phyloP scores from a whole-genome alignment of 2,113 vertebrate species.

The Rynchops niger region DNA sequence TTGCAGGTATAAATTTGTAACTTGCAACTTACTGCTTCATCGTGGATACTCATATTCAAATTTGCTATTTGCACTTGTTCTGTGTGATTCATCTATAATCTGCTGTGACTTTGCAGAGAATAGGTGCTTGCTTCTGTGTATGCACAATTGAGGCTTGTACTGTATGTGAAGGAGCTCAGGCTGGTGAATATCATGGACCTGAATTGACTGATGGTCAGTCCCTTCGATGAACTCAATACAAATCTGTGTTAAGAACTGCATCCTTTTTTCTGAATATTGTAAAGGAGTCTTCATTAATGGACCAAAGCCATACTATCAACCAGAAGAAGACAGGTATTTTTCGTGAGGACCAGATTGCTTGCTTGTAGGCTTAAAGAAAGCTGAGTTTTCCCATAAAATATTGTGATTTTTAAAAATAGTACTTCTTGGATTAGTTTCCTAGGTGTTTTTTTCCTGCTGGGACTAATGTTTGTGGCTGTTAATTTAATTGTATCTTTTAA shows the following conservation, averaged over 20 bases:
- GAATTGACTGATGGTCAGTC: not conserved
- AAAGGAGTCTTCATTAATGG: not conserved
- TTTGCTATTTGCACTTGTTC: not conserved
- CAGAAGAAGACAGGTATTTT: not conserved
- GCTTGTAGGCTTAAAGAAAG: not conserved
- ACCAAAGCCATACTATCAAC: too few relatives aligned
- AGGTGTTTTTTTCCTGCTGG: fast-evolving
- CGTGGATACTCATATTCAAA: not conserved
- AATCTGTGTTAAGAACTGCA: not conserved
- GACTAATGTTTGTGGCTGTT: not conserved
- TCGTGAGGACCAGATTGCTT: not conserved
- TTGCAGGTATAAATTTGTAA: not conserved
- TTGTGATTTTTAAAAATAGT: not conserved
- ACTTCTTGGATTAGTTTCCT: not conserved
- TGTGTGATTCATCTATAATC: not conserved
- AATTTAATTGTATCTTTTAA: not conserved
- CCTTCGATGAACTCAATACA: not conserved
- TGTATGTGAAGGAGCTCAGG: not conserved
- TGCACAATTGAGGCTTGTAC: not conserved
- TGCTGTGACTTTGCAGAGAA: not conserved
- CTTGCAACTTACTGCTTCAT: not conserved
- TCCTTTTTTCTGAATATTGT: not conserved
- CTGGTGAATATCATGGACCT: not conserved
- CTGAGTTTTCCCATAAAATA: not conserved
- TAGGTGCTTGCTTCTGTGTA: fast-evolving